phyloP scores from a whole-genome alignment of 2,113 vertebrate genomes.

The Lucifuga dentata region DNA sequence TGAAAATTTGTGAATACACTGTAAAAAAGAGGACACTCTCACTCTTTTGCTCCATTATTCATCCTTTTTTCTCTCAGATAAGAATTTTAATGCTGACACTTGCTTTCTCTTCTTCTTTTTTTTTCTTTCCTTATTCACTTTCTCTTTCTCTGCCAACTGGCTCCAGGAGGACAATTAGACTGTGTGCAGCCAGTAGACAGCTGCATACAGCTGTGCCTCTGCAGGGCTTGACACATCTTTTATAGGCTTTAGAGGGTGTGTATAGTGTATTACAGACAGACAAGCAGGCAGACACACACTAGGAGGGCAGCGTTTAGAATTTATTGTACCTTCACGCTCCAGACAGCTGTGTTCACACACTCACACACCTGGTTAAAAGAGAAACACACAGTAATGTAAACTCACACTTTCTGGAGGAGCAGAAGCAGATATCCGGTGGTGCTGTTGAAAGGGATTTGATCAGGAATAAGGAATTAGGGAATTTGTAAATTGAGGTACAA shows the following conservation, averaged over 20 bases:
- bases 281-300: slow-evolving; percentile 12
- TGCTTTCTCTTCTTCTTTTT: slow-evolving; percentile 6
- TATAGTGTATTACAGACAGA: background rate
- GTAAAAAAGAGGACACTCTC: slow-evolving; percentile 25
- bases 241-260: slow-evolving; percentile 24
- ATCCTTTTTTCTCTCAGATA: too few species aligned
- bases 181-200: slow-evolving; percentile 36
- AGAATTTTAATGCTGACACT: too few species aligned
- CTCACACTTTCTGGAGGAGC: background rate
- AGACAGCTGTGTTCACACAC: slow-evolving; percentile 35
- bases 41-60: slow-evolving; percentile 14
- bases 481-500: too few species aligned
- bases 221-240: slow-evolving; percentile 30
- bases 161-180: background rate
- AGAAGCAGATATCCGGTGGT: too few species aligned
- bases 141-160: slow-evolving; percentile 7
- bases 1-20: slow-evolving; percentile 38
- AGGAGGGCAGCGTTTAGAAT: slow-evolving; percentile 13
- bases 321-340: slow-evolving; percentile 15
- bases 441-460: too few species aligned
- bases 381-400: background rate
- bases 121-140: slow-evolving; percentile 16
- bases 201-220: slow-evolving; percentile 64
- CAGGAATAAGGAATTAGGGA: too few species aligned
- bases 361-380: slow-evolving; percentile 1